A percentile compares a stretch with the other conserved stretches of the same genome.
Evolutionary conservation across 2,113 vertebrate species (phyloP).

Genomic region (Narcine bancroftii): DNA sequence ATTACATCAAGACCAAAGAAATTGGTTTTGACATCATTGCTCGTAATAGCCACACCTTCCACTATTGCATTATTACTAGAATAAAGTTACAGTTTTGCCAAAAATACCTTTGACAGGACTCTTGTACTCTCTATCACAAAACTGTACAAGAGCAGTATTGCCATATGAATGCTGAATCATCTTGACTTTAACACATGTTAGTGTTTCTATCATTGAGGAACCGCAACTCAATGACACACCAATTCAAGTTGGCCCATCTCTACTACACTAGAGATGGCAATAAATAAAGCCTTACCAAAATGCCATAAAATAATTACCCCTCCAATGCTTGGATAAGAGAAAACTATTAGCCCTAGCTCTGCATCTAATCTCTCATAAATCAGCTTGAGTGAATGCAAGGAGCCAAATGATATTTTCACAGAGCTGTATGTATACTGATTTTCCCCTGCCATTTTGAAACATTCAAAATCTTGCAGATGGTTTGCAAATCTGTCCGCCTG

Average conservation of each 20-base stretch:
- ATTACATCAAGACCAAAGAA: not conserved
- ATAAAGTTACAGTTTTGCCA: not conserved
- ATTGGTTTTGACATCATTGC: not conserved
- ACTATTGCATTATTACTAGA: not conserved
- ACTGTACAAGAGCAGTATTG: not conserved
- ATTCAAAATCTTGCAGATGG: not conserved
- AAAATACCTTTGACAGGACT: not conserved
- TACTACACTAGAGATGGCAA: not conserved
- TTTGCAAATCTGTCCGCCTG: constrained; percentile 4
- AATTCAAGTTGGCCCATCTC: not conserved
- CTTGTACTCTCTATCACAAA: not conserved
- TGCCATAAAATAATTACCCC: not conserved
- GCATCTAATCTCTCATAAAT: not conserved
- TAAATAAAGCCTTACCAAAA: not conserved
- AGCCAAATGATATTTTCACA: not conserved
- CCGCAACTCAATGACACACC: not conserved
- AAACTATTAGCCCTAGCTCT: not conserved
- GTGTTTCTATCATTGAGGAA: not conserved
- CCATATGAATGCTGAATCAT: not conserved
- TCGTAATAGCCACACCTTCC: no score
- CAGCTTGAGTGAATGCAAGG: constrained; percentile 1
- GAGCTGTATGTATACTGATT: constrained; percentile 1
- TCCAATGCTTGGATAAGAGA: not conserved
- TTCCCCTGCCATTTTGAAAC: not conserved
- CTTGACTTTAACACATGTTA: not conserved